Evolutionary conservation across 2,113 vertebrate species (phyloP), one percentile per base, ranked within the genome.

Genomic region (Rafetus swinhoei): DNA sequence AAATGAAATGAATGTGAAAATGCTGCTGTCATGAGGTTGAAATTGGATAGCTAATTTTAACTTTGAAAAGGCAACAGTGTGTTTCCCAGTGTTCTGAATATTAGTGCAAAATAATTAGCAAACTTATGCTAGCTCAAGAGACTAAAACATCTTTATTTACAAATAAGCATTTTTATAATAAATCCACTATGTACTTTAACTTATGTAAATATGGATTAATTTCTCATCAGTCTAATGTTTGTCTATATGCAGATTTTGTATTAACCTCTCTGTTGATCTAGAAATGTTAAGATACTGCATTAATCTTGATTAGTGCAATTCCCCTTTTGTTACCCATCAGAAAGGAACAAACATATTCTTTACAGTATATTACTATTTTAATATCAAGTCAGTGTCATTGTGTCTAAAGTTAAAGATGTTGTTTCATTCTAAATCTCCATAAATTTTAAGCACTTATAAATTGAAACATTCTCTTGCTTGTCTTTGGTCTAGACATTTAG

Each of bases 101-200:
- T 45, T 59, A 80, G 53, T 90, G 79, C 3, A 22, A 93, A 22
- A 89, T 39, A 12, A 74, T 93, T 81, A 79, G 8, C 1, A 6
- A 92, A 82, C 7, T 81, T 90, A 52, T 25, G 32, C 88, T 88
- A 83, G 1, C 50, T 56, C 27, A 2, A 55, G 32, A 84, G 39
- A 90, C 85, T 90, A 62, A 92, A 92, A 91, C 84, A 0, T 80
- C 27, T 94, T 89, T 88, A 95, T 95, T 90, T 95, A 86, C 22
- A 21, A 87, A 85, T 85, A 81, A 29, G 1, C 84, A 25, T 18
- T 2, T 52, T 88, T 85, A 86, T 79, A 95, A 95, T 79, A 2
- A 89, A 87, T 89, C 25, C 14, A 86, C 91, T 24, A 5, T 92
- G 24, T 29, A 86, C 81, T 89, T 95, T 94, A 91, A 59, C 29